Base-by-base conservation (phyloP, 2,888 invertebrate genomes). In the Orchestes rusci region DNA sequence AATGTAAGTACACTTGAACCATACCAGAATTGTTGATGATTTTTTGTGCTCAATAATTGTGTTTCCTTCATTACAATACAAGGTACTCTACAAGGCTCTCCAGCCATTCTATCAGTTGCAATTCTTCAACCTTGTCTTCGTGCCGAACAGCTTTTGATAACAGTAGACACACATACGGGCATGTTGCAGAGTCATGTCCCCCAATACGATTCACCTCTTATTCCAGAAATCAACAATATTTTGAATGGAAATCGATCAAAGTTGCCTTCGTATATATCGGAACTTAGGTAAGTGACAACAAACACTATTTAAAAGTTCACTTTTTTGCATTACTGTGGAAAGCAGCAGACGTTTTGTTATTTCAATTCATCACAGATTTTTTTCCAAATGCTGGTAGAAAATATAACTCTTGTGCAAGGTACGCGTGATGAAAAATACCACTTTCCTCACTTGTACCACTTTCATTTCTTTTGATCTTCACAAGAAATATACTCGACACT, bases 101-200 rank as follows among this genome's bases (percentile, higher is more conserved):
- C 96, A 19, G 90, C 93, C 45, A 90, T 94, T 58, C 73, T 96
- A 49, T 89, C 91, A 17, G 84, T 94, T 44, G 91, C 93, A 2
- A 82, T 94, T 52, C 73, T 95, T 39, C 80, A 83, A 56, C 94
- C 94, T 16, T 94, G 92, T 65, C 73, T 94, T 60, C 76, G 90
- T 53, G 93, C 94, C 0, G 95, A 96, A 67, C 87, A 91, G 66
- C 76, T 96, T 52, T 75, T 94, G 45, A 84, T 96, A 45, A 88
- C 93, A 17, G 92, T 96, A 38, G 93, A 95, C 66, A 91, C 93
- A 20, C 93, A 94, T 68, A 90, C 90, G 4, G 96, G 96, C 1
- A 83, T 88, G 70, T 76, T 91, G 57, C 84, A 92, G 53, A 89
- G 91, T 55, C 91, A 94, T 60, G 88, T 95, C 32, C 92, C 92